phyloP scores from a whole-genome alignment of 2,888 invertebrate species.

The Tachystola acroxantha region DNA sequence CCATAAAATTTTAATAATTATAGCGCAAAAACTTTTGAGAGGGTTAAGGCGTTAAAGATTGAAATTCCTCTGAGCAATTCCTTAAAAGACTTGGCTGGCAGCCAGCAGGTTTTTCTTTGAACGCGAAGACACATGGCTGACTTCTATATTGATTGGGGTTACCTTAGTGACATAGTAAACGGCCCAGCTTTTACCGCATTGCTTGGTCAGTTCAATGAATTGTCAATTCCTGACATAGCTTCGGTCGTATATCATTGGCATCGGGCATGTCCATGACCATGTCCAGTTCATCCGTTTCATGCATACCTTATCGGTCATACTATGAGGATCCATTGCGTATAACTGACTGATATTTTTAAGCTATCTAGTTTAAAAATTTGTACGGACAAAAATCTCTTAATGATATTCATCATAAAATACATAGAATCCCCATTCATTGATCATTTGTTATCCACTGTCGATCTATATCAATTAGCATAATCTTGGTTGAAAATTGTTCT shows the following conservation, averaged over 20 bases:
- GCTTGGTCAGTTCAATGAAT: slow-evolving; percentile 16
- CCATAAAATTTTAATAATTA: slow-evolving; percentile 1
- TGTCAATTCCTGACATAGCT: slow-evolving; percentile 11
- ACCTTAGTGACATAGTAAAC: slow-evolving; percentile 41
- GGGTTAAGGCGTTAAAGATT: slow-evolving; percentile 26
- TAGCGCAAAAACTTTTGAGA: background rate
- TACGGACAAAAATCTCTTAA: too few relatives aligned
- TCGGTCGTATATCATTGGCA: background rate
- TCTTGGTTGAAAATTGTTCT: too few relatives aligned
- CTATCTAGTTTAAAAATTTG: too few relatives aligned
- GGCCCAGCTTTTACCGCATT: slow-evolving; percentile 22
- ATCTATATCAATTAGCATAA: too few relatives aligned
- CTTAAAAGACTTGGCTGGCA: slow-evolving; percentile 42
- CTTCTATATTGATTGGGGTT: slow-evolving; percentile 55
- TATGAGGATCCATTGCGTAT: too few relatives aligned
- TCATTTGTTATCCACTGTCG: too few relatives aligned
- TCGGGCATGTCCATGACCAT: too few relatives aligned
- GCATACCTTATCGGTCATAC: too few relatives aligned
- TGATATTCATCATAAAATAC: too few relatives aligned
- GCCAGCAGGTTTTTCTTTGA: slow-evolving; percentile 56
- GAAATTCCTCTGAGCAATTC: slow-evolving; percentile 50
- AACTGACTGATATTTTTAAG: too few relatives aligned
- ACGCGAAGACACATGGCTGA: slow-evolving; percentile 36
- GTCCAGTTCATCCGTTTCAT: too few relatives aligned
- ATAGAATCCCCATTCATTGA: too few relatives aligned